phyloP scores from a whole-genome alignment of 2,888 invertebrate genomes.

The Drosophila fulvimacula region DNA sequence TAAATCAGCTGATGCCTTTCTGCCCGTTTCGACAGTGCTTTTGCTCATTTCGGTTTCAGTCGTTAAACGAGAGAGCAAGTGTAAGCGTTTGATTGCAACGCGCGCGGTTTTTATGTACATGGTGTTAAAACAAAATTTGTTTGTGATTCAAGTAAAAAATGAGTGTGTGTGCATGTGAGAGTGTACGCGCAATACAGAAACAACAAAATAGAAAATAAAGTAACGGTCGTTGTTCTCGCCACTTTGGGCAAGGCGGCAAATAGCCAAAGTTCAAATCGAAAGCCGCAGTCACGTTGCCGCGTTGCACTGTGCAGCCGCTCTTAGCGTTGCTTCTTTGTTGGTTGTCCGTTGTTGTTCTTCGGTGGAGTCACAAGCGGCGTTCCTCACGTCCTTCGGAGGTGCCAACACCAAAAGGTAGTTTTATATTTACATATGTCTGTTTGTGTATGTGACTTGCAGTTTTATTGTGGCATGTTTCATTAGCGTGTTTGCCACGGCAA shows the following conservation, averaged over 20 bases:
- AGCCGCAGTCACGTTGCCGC: slow-evolving; percentile 31
- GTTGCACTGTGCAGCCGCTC: slow-evolving; percentile 52
- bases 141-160: slow-evolving; percentile 39
- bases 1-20: slow-evolving; percentile 35
- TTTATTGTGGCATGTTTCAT: slow-evolving; percentile 36
- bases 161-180: slow-evolving; percentile 23
- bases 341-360: slow-evolving; percentile 36
- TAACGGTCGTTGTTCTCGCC: slow-evolving; percentile 45
- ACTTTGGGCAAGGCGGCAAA: slow-evolving; percentile 37
- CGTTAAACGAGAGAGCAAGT: slow-evolving; percentile 55
- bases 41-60: slow-evolving; percentile 57
- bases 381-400: slow-evolving; percentile 55
- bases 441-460: slow-evolving; percentile 24
- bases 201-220: slow-evolving; percentile 50
- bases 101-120: slow-evolving; percentile 42
- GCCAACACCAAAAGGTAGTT: slow-evolving; percentile 65
- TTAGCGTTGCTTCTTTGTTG: slow-evolving; percentile 33
- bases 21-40: slow-evolving; percentile 49
- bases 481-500: slow-evolving; percentile 37
- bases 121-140: slow-evolving; percentile 46
- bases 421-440: slow-evolving; percentile 46
- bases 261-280: slow-evolving; percentile 60
- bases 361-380: slow-evolving; percentile 25
- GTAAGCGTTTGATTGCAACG: slow-evolving; percentile 12
- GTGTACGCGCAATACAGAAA: slow-evolving; percentile 52